Evolutionary conservation across 2,888 invertebrate genomes (phyloP).

Genomic region (Macrophya annulata): DNA sequence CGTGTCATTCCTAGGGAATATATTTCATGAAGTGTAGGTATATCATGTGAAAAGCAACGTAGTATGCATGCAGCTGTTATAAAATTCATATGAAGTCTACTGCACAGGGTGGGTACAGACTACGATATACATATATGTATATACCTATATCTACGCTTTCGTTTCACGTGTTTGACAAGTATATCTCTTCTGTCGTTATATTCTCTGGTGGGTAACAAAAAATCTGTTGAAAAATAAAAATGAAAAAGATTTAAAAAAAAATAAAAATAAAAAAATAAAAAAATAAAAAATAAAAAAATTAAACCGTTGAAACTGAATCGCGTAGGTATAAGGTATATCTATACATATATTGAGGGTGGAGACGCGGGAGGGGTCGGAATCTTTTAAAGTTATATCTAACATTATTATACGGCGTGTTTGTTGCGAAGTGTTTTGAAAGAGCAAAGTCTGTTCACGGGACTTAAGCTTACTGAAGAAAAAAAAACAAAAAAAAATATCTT

Average conservation of each 20-base stretch:
- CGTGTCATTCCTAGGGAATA: constrained; percentile 32
- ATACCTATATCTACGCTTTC: not conserved
- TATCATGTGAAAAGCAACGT: constrained; percentile 6
- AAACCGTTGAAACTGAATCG: not conserved
- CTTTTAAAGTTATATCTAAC: not conserved
- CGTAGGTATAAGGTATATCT: too few species aligned
- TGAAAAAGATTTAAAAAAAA: not conserved
- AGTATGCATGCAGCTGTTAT: constrained; percentile 23
- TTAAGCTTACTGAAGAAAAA: not conserved
- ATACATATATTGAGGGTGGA: too few species aligned
- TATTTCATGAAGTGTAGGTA: not conserved
- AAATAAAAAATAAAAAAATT: not conserved
- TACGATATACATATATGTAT: not conserved
- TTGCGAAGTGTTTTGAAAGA: constrained; percentile 23
- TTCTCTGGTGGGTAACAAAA: not conserved
- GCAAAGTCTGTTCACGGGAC: constrained; percentile 48
- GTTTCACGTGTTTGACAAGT: constrained; percentile 14
- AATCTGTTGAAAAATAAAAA: not conserved
- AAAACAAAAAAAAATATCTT: not conserved
- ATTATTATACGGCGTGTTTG: not conserved
- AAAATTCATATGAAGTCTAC: constrained; percentile 37
- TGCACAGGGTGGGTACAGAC: not conserved
- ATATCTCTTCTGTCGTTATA: not conserved
- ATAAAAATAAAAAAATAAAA: not conserved
- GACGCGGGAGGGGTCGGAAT: not conserved